A percentile compares a stretch with the other conserved stretches of the same genome.
These are phyloP conservation scores for Salvator merianae DNA, from an alignment of 2,113 vertebrate genomes.

Conservation along the genomic window DNA sequence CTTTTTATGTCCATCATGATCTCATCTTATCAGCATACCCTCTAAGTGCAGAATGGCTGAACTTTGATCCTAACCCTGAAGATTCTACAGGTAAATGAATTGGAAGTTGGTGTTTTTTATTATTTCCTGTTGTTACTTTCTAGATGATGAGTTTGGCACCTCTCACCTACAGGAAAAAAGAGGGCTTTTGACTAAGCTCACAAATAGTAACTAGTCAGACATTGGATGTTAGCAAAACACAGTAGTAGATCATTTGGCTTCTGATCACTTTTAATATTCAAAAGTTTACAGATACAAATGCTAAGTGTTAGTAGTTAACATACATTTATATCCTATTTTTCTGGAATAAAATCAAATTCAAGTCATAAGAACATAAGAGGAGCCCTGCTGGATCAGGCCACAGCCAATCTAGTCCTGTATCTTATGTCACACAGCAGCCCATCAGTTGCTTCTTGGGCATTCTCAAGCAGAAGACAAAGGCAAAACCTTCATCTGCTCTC, in stretches of 20 bases:
- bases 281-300: too few relatives aligned
- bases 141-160: neutral
- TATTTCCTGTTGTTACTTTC: neutral
- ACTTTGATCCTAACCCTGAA: conserved; percentile 92
- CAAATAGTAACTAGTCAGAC: neutral
- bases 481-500: too few relatives aligned
- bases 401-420: too few relatives aligned
- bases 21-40: conserved; percentile 94
- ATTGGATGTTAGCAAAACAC: neutral
- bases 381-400: too few relatives aligned
- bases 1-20: conserved; percentile 94
- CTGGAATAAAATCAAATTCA: neutral
- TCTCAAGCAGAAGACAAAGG: too few relatives aligned
- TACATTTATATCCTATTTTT: neutral
- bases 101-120: neutral
- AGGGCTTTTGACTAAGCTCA: neutral
- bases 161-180: neutral
- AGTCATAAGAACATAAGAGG: too few relatives aligned
- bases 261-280: too few relatives aligned
- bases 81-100: conserved; percentile 78
- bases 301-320: too few relatives aligned
- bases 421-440: too few relatives aligned
- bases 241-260: neutral
- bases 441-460: too few relatives aligned
- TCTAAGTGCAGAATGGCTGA: conserved; percentile 91